Base-by-base conservation (phyloP, 2,113 vertebrate species). In the Gymnorhina tibicen region DNA sequence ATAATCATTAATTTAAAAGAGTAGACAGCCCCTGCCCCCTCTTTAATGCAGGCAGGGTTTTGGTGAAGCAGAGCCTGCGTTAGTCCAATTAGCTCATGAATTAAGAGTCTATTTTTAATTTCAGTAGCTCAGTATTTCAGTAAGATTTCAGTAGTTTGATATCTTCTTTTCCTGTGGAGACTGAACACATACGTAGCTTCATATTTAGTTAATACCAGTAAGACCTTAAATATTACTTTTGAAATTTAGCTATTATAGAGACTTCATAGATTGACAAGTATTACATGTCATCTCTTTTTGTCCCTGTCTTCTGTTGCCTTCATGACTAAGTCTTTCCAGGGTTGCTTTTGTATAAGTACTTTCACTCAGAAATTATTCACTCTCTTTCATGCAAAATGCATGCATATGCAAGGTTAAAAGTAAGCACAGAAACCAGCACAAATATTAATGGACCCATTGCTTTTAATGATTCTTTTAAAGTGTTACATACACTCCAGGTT, bases 11-110 rank as follows among this genome's bases (percentile, higher is more conserved):
- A 70, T 60, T 66, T 50, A 42, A 50, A 74, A 78, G 11, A 32
- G 6, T n/a, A 16, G 20, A 52, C 8, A 53, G 13, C 11, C 9
- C 15, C 30, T 62, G 4, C 2, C 11, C 7, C 3, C 3, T n/a
- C 7, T 60, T 50, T 46, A 66, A 66, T 11, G 19, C 37, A 66
- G 11, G 17, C 4, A 62, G 10, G 5, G 3, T 7, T 59, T 56
- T 62, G 26, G 46, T 62, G 52, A 81, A 66, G 10, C 22, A 80
- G 26, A 62, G 14, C 6, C 14, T 72, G 3, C 10, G 39, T n/a
- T 33, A 77, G 20, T 16, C 15, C 37, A 56, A 32, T 27, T 42
- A 88, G 3, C 12, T 30, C 11, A 44, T 2, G 3, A 53, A 23
- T 63, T 49, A 63, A 88, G 39, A 52, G 58, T 17, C 12, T 62